Percentiles rank a stretch among this genome's conserved stretches.
Conservation (phyloP, 2,797 vertebrate genomes). For the Hydrocynus forskahlii region DNA sequence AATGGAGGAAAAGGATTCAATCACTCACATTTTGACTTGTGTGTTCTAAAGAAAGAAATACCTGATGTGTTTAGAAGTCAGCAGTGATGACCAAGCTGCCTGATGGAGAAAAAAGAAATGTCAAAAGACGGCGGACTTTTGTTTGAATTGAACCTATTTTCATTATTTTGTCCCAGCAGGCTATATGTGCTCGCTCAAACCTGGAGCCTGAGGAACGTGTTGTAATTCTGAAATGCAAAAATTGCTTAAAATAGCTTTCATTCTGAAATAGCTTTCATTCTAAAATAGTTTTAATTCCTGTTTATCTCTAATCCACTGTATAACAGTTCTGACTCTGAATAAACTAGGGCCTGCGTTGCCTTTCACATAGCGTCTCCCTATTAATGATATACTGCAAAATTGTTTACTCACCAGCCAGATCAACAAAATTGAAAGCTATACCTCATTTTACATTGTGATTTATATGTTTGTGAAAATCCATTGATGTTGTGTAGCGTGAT, state of each 20-base stretch:
- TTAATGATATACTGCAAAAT: not conserved
- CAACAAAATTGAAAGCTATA: not conserved
- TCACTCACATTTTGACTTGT: not conserved
- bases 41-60: not conserved
- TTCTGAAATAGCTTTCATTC: not conserved
- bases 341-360: not conserved
- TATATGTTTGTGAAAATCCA: not conserved
- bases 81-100: not conserved
- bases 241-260: too few relatives aligned
- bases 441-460: not conserved
- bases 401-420: not conserved
- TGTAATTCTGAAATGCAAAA: too few relatives aligned
- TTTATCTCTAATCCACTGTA: not conserved
- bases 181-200: too few relatives aligned
- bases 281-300: not conserved
- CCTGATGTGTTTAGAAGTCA: not conserved
- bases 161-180: not conserved
- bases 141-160: not conserved
- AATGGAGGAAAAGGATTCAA: not conserved
- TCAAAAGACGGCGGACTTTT: not conserved
- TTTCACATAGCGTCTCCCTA: not conserved
- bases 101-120: too few relatives aligned
- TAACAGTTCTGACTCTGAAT: too few relatives aligned
- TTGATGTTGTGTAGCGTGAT: not conserved
- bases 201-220: too few relatives aligned